Evolutionary conservation across 2,888 invertebrate genomes (phyloP), one percentile per base, ranked within the genome.

Genomic region (Isoperla grammatica): DNA sequence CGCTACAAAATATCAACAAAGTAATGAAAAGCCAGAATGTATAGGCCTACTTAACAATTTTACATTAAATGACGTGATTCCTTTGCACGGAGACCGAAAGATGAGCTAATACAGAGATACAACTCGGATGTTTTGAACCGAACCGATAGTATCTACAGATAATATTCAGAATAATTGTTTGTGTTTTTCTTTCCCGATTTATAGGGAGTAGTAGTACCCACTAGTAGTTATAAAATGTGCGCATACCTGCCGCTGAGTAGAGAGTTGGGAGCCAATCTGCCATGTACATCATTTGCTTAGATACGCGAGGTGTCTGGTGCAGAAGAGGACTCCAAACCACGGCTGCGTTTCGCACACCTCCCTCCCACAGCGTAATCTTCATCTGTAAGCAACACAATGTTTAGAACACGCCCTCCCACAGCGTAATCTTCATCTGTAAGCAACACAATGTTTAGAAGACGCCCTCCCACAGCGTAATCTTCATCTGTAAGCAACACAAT

Each of bases 211-310:
- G 20, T 12, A n/a, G 29, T 12, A 5, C 5, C 1, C 19, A 19
- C 15, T 6, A 43, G 19, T 19, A 15, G 6, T 43, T 43, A 15
- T 6, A 1, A 12, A 9, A 15, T 49, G n/a, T 20, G 12, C 40
- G 48, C 57, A 13, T 39, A 66, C 66, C 67, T 23, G 68, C 69
- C 22, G 77, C 78, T 22, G 70, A 63, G 57, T 75, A 73, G 1
- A 80, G 66, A 0, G 80, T 80, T 0, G 81, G 80, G 46, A 80
- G 69, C 79, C 79, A 79, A 66, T 81, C 81, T 56, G 75, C 71
- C 50, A 80, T 74, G 64, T 79, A 78, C 65, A 79, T 73, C 68
- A 80, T 68, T 59, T 76, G 71, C 37, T 72, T 69, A 8, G 74
- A 76, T 0, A 76, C 74, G 53, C 75, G 70, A 0, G 70, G 69